Percentiles rank a stretch among this genome's conserved stretches.
Evolutionary conservation across 2,888 invertebrate genomes (phyloP).

Genomic region (Mylabris sibirica): DNA sequence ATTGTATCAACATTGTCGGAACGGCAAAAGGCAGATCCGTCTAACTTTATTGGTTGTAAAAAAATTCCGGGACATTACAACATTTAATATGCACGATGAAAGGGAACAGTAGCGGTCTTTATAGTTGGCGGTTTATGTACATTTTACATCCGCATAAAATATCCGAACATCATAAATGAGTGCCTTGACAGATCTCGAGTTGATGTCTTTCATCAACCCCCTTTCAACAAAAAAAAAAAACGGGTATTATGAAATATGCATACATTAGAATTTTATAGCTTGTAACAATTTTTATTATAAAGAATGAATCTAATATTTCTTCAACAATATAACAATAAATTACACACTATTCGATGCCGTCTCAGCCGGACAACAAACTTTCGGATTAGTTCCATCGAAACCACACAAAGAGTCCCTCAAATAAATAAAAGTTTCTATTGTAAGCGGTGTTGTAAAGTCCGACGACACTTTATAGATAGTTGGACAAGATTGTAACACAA

Average conservation of each 20-base stretch:
- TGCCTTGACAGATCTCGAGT: constrained; percentile 43
- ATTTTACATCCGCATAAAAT: constrained; percentile 53
- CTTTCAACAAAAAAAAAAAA: constrained; percentile 27
- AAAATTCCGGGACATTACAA: constrained; percentile 49
- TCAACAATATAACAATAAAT: background rate
- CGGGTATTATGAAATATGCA: constrained; percentile 27
- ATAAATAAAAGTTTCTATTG: constrained; percentile 54
- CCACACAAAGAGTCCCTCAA: constrained; percentile 65
- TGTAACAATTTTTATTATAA: background rate
- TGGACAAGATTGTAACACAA: constrained; percentile 62
- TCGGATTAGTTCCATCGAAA: constrained; percentile 61
- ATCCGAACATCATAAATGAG: constrained; percentile 50
- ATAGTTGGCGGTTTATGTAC: constrained; percentile 46
- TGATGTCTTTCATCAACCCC: constrained; percentile 34
- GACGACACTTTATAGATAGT: constrained; percentile 53
- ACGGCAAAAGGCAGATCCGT: background rate
- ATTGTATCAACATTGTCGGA: constrained; percentile 40
- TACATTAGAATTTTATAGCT: background rate
- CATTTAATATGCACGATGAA: constrained; percentile 54
- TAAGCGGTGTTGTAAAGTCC: constrained; percentile 42
- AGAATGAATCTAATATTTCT: constrained; percentile 11
- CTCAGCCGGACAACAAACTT: constrained; percentile 62
- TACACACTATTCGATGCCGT: background rate
- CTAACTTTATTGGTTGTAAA: constrained; percentile 49
- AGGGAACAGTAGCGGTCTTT: constrained; percentile 44